Percentiles rank a stretch among this genome's conserved stretches.
These are phyloP conservation scores for Nesospiza acunhae DNA, from an alignment of 2,113 vertebrate species.

Conservation along the genomic window DNA sequence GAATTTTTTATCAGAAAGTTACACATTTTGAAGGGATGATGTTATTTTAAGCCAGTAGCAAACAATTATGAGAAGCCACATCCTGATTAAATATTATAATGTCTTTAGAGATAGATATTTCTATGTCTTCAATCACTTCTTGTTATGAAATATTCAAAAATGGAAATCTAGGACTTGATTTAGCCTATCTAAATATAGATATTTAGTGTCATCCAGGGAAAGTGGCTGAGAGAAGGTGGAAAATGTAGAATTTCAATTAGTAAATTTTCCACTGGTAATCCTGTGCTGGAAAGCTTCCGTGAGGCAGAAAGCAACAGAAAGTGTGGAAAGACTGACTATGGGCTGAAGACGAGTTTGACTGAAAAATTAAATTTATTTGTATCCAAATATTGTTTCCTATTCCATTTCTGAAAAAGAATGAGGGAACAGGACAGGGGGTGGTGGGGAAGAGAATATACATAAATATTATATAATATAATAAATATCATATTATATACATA, in stretches of 20 bases:
- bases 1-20: neutral
- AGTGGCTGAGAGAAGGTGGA: neutral
- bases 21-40: neutral
- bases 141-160: neutral
- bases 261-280: neutral
- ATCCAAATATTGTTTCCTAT: neutral
- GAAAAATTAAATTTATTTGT: neutral
- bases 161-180: neutral
- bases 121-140: neutral
- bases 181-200: neutral
- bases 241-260: neutral
- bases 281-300: neutral
- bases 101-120: neutral
- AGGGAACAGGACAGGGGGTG: rapidly evolving
- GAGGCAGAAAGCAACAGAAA: neutral
- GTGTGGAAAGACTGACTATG: neutral
- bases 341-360: neutral
- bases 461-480: neutral
- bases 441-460: neutral
- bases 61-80: neutral
- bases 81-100: neutral
- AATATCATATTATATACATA: neutral
- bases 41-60: neutral
- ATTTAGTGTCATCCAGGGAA: neutral
- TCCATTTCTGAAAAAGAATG: neutral